Evolutionary conservation across 2,888 invertebrate genomes (phyloP).

Genomic region (Coelopa pilipes): DNA sequence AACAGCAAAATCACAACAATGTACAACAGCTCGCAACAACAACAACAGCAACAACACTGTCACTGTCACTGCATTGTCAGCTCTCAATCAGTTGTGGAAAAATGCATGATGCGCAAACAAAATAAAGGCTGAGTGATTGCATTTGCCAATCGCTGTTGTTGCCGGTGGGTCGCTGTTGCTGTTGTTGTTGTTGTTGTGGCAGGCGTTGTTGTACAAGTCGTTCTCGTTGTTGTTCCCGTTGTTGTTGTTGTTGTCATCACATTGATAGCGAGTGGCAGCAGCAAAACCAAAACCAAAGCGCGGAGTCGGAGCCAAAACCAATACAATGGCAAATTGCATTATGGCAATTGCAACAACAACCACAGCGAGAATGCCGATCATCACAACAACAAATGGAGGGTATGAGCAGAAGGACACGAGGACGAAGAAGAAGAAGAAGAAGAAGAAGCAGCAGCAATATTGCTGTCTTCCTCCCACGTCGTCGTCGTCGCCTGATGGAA

Average conservation of each 20-base stretch:
- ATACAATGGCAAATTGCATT: constrained; percentile 5
- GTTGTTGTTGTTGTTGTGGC: constrained; percentile 3
- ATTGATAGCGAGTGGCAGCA: constrained; percentile 15
- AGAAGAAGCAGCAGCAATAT: no score
- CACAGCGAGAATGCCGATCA: neutral
- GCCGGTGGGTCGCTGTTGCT: neutral
- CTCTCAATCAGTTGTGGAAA: constrained; percentile 5
- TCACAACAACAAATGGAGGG: neutral
- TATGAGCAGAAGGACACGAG: neutral
- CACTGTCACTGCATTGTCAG: neutral
- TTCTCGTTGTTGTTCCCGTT: no score
- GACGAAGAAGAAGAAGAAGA: no score
- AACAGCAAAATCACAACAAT: no score
- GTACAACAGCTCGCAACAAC: neutral
- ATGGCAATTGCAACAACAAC: constrained; percentile 9
- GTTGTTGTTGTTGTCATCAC: constrained; percentile 15
- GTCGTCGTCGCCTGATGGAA: no score
- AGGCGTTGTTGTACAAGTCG: no score
- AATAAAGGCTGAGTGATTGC: neutral
- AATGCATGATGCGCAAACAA: constrained; percentile 22
- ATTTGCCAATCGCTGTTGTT: neutral
- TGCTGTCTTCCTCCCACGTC: no score
- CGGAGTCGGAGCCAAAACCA: no score
- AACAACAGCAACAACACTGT: constrained; percentile 2
- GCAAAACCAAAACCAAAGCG: constrained; percentile 4